Evolutionary conservation across 2,113 vertebrate species (phyloP), one percentile per base, ranked within the genome.

Genomic region (Panurus biarmicus): DNA sequence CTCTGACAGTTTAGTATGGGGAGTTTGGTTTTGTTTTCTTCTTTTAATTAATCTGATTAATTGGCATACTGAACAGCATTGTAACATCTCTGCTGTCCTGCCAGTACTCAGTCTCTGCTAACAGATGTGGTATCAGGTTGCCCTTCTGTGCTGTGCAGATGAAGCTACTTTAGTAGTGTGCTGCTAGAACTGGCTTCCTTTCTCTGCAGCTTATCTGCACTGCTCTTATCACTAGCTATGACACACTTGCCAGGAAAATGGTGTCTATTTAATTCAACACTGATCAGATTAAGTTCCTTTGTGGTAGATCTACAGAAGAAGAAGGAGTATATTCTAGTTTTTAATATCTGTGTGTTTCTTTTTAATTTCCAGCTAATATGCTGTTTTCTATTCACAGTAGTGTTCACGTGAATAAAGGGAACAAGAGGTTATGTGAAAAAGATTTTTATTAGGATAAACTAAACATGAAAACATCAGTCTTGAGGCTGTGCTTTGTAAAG

Each of bases 201-300:
- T 93, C 71, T 77, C 51, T 67, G 51, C 51, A 74, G 51, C 44
- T 91, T 93, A 89, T 95, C 89, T 66, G 3, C 44, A 20, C 47
- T 74, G 47, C 45, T 73, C 10, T 70, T 95, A 89, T 87, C 58
- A 25, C 56, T 36, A 69, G 56, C 66, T 87, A 73, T 40, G 60
- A 66, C 67, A 79, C 3, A 2, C 89, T 94, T 87, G n/a, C 51
- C 28, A 56, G 78, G 67, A 76, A 94, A 83, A 83, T 8, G 6
- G 18, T 80, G 85, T 80, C 58, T 87, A 0, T 94, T 89, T 91
- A 91, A 90, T 93, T 83, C 67, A 51, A 15, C 47, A 35, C 45
- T 74, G 75, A 95, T 96, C 81, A 90, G 87, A 95, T 96, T 91
- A 91, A 67, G 48, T 90, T 95, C 54, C 51, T 90, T 88, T 94